phyloP scores from a whole-genome alignment of 2,113 vertebrate species.

The Gallinago jamesoni region DNA sequence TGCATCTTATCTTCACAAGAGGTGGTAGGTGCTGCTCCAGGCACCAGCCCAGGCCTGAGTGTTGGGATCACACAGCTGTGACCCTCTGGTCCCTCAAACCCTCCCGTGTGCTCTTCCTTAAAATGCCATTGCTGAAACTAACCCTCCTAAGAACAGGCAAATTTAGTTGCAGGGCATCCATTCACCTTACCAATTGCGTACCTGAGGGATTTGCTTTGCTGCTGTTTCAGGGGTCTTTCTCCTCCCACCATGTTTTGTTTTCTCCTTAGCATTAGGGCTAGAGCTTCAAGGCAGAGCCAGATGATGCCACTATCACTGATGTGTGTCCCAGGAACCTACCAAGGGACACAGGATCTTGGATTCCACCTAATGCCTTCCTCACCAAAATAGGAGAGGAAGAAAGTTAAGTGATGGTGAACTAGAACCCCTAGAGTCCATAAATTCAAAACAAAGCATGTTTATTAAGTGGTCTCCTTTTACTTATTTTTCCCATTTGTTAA shows the following conservation, averaged over 20 bases:
- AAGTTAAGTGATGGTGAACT: neutral
- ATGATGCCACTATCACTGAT: neutral
- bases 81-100: neutral
- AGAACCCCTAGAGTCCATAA: neutral
- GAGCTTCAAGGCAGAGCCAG: neutral
- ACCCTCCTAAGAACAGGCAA: neutral
- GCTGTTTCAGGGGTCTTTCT: neutral
- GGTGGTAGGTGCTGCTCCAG: neutral
- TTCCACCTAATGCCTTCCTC: neutral
- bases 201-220: neutral
- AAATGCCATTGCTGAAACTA: neutral
- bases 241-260: neutral
- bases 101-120: neutral
- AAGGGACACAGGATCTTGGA: neutral
- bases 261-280: neutral
- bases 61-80: neutral
- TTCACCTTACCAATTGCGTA: neutral
- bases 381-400: neutral
- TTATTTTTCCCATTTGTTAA: slow-evolving; percentile 46
- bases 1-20: accelerated
- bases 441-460: slow-evolving; percentile 28
- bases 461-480: slow-evolving; percentile 62
- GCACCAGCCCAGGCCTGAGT: too few species aligned
- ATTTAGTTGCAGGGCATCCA: neutral
- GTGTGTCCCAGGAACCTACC: neutral